Evolutionary conservation across 1,140 invertebrate species (phyloP), one percentile per base, ranked within the genome.

Genomic region (Dendroctonus ponderosae): DNA sequence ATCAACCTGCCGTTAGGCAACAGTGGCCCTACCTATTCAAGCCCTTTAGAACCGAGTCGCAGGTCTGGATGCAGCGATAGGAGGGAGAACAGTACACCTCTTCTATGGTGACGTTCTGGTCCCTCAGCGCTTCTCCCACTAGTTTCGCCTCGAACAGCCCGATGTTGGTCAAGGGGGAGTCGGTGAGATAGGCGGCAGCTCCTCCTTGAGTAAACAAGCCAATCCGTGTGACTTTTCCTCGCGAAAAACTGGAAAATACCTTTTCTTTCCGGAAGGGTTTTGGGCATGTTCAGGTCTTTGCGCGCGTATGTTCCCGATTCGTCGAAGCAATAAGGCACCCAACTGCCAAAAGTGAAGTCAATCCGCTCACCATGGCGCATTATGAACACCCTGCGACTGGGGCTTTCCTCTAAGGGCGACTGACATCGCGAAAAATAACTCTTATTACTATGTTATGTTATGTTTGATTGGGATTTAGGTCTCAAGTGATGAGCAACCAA

Each of bases 261-360:
- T 52, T 80, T 83, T 48, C 87, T 75, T n/a, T 76, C 76, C 0
- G 89, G 87, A 70, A 96, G 78, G 49, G 80, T 82, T 54, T 85
- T 83, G 5, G 94, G 95, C 89, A 97, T 91, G 73, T 98, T 98
- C 12, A 97, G 79, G 78, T 97, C 94, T 74, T 89, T 89, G 9
- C 90, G 83, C 9, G 87, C 79, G 73, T 96, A 96, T 26, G 79
- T 84, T 75, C 90, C 91, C 67, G 87, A 81, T 57, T 88, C 82
- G 81, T 95, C 90, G 77, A 95, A 96, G 75, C 92, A 94, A 76
- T 87, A 90, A 0, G 89, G 88, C 58, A 93, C 89, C 94, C 94
- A 97, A 8, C 84, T 82, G 14, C 93, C 92, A 76, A 96, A 95
- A 0, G 92, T 93, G 72, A 96, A 94, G 80, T 97, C 94, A 3